Evolutionary conservation across 2,888 invertebrate genomes (phyloP).

Genomic region (Zhuqinia jingwanae): DNA sequence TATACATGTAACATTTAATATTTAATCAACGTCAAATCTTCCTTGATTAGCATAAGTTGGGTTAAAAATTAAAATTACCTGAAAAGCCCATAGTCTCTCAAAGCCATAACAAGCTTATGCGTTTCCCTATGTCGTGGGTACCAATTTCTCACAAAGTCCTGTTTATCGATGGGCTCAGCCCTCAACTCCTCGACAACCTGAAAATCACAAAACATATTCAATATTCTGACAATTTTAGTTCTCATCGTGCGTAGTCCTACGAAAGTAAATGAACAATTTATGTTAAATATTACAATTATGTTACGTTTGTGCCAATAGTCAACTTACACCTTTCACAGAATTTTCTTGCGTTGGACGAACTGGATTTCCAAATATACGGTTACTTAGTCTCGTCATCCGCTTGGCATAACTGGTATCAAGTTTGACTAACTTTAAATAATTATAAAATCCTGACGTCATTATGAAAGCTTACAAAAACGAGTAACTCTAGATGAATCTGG

Average conservation of each 20-base stretch:
- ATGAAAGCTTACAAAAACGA: neutral
- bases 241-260: no score
- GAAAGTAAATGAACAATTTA: no score
- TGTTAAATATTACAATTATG: no score
- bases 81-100: conserved; percentile 72
- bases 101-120: conserved; percentile 68
- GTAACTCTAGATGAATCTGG: no score
- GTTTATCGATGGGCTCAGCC: conserved; percentile 66
- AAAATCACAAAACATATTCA: no score
- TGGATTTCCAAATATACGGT: conserved; percentile 72
- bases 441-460: conserved; percentile 59
- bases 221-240: conserved; percentile 1
- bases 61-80: conserved; percentile 51
- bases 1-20: no score
- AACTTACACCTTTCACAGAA: conserved; percentile 27
- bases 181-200: conserved; percentile 59
- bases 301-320: no score
- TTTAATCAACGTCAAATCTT: no score
- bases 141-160: conserved; percentile 65
- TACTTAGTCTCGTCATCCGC: conserved; percentile 68
- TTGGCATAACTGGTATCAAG: conserved; percentile 67
- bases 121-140: conserved; percentile 74
- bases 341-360: conserved; percentile 54
- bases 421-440: conserved; percentile 66
- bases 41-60: no score